These are phyloP conservation scores for Bombus waltoni DNA, from an alignment of 1,140 invertebrate genomes.

Conservation along the genomic window DNA sequence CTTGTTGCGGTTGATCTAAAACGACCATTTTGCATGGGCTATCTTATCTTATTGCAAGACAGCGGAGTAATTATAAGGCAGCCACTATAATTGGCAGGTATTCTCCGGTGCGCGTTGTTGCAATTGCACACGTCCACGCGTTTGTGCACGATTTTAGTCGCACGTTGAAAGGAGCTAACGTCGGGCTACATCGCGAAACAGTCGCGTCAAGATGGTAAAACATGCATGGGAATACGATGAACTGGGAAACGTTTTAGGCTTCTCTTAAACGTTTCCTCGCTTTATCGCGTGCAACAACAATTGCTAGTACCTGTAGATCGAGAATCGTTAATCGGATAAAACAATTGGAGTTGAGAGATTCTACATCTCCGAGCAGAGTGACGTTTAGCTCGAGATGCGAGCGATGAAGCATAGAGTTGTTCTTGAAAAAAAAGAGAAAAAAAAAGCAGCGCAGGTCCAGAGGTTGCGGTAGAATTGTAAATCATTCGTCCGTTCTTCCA, in stretches of 20 bases:
- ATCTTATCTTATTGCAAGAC: conserved; percentile 43
- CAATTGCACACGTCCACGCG: background rate
- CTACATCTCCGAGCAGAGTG: fast-evolving
- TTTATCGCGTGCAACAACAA: background rate
- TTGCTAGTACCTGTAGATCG: background rate
- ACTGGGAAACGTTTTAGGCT: conserved; percentile 27
- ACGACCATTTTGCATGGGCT: conserved; percentile 29
- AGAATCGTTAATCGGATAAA: background rate
- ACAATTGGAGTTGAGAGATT: background rate
- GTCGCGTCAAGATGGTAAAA: conserved; percentile 29
- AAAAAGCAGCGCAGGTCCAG: background rate
- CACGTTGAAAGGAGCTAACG: background rate
- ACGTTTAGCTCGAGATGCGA: background rate
- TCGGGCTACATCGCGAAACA: background rate
- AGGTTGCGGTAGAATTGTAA: conserved; percentile 48
- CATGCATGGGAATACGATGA: conserved; percentile 40
- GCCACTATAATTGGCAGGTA: conserved; percentile 47
- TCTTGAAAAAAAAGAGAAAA: too few relatives aligned
- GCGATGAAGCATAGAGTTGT: too few relatives aligned
- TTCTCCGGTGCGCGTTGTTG: conserved; percentile 6
- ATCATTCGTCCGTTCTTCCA: conserved; percentile 51
- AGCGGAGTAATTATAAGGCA: conserved; percentile 56
- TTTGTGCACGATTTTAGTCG: too few relatives aligned
- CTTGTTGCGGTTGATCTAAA: conserved; percentile 66
- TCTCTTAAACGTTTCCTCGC: background rate